Base-by-base conservation (phyloP, 2,113 vertebrate species). In the Alexandromys fortis region DNA sequence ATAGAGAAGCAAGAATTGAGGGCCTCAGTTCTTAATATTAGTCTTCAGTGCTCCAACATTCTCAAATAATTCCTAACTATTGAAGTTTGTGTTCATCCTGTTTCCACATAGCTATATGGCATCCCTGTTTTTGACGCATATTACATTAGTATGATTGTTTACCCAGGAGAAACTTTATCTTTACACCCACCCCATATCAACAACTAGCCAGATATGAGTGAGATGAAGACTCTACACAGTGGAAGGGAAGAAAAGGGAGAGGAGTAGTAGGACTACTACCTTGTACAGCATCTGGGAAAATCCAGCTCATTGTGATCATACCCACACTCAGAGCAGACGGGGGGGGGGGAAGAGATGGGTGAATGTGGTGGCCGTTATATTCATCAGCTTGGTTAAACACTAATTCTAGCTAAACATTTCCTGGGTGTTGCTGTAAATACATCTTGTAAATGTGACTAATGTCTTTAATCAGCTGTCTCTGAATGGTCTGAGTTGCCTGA, bases 61-160 rank as follows among this genome's bases (percentile, higher is more conserved):
- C 11, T 10, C 49, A 17, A 42, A 49, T 91, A 45, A 83, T 94
- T 94, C 89, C 73, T 94, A 73, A 75, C 13, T 38, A 94, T 86
- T 19, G 11, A 82, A 30, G 30, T 75, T 73, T 82, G 26, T 26
- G 82, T 49, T 86, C 42, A 55, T 7, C 3, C 24, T 55, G 11
- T 61, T 76, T 88, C 16, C 91, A 58, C 76, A 58, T 26, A 21
- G 24, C 49, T 42, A n/a, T 8, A 19, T 89, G 55, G 12, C 12
- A n/a, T 68, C 7, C 42, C 77, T 58, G 28, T 47, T 16, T 92
- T 88, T 82, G 35, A 58, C 3, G 22, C 47, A 16, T 58, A 24
- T 45, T 75, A 4, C 17, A 83, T n/a, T 13, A 78, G 26, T 86
- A 11, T 76, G 35, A 12, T 91, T 81, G 14, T 89, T 95, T 73